Percentiles rank a stretch among this genome's conserved stretches.
phyloP scores from a whole-genome alignment of 1,140 invertebrate species.

The Arion vulgaris region DNA sequence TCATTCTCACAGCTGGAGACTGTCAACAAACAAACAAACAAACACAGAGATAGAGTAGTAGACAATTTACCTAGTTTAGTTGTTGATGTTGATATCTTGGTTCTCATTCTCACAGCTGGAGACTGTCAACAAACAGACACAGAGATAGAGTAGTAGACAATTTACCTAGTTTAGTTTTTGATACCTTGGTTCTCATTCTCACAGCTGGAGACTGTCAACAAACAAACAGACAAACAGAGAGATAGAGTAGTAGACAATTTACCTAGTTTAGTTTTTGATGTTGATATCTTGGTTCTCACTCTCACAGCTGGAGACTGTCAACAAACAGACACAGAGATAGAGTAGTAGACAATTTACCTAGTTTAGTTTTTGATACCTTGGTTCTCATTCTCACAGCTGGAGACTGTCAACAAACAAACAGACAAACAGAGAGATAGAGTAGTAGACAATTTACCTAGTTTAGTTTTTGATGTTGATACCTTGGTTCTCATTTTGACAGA shows the following conservation, averaged over 20 bases:
- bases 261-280: constrained; percentile 50
- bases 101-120: constrained; percentile 50
- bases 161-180: constrained; percentile 52
- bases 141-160: too few relatives aligned
- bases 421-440: too few relatives aligned
- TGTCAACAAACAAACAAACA: constrained; percentile 74
- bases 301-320: constrained; percentile 73
- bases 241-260: too few relatives aligned
- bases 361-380: constrained; percentile 48
- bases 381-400: constrained; percentile 51
- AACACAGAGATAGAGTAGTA: too few relatives aligned
- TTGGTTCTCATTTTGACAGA: constrained; percentile 53
- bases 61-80: constrained; percentile 52
- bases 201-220: constrained; percentile 74
- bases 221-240: constrained; percentile 37
- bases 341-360: constrained; percentile 54
- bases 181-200: constrained; percentile 50
- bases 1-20: constrained; percentile 53
- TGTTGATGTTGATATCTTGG: constrained; percentile 44
- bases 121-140: constrained; percentile 74
- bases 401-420: constrained; percentile 74
- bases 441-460: constrained; percentile 53
- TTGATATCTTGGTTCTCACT: constrained; percentile 49
- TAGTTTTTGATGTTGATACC: constrained; percentile 40
- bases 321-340: constrained; percentile 62